Evolutionary conservation across 1,140 invertebrate genomes (phyloP), one percentile per base, ranked within the genome.

Genomic region (Halesus radiatus): DNA sequence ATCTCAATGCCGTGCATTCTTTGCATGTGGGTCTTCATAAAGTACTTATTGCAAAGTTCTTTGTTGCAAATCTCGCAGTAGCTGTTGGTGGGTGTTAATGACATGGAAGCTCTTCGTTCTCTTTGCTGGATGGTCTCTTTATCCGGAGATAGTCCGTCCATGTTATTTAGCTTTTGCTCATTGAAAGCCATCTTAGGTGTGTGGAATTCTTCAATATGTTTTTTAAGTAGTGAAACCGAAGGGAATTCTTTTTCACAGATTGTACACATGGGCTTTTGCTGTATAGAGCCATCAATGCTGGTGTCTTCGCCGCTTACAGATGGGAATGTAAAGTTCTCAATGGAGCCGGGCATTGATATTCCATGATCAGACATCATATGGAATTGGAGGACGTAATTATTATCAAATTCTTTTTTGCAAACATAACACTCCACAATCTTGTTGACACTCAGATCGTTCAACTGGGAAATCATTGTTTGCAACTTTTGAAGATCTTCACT

Each of bases 31-130:
- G 98, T 99, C 87, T 99, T 98, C 94, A 99, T 97, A 87, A 99
- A 99, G 86, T 99, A 99, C 88, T 99, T 99, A 90, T 99, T 99
- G 89, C 98, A 99, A 45, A 99, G 88, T 88, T 99, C 98, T 90
- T 99, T 99, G 89, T 99, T 99, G 89, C 99, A 99, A 79, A 99
- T 98, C 87, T 99, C 98, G 88, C 99, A 99, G 85, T 98, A 99
- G 85, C 97, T 97, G 62, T 94, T 95, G 0, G 93, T 94, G 0
- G 91, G 94, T 15, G 93, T 92, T 62, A 93, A 83, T 86, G 82
- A 83, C 82, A 83, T 83, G 22, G 82, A 84, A 52, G 83, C 80
- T 73, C 80, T 75, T 10, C 80, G 45, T 52, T 84, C 83, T 78
- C 83, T 73, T 54, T 84, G 83, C 7, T 76, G 64, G 23, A 23